Percentiles rank a stretch among this genome's conserved stretches.
Conservation (phyloP, 2,113 vertebrate genomes). For the Hystrix cristata region DNA sequence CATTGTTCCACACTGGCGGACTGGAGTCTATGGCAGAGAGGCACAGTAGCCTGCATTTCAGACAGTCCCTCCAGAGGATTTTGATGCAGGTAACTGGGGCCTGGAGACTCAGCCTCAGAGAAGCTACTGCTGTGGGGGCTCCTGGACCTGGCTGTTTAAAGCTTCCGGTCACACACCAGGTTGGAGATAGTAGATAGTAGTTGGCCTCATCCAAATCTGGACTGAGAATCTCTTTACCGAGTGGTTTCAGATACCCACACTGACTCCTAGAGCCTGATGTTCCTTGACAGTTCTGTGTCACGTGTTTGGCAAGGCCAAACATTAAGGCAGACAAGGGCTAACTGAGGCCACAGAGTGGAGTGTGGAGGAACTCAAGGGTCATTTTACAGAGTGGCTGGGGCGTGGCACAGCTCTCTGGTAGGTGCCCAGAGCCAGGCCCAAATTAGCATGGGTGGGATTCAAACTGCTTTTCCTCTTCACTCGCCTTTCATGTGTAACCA, state of each 20-base stretch:
- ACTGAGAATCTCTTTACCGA: not conserved
- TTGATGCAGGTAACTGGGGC: not conserved
- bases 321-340: conserved; percentile 63
- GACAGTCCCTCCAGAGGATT: not conserved
- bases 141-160: not conserved
- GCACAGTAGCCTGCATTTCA: not conserved
- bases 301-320: not conserved
- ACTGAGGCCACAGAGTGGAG: not conserved
- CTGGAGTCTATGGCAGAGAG: not conserved
- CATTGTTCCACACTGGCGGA: not conserved
- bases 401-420: conserved; percentile 50
- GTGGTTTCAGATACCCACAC: not conserved
- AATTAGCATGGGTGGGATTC: conserved; percentile 77
- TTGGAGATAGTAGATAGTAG: not conserved
- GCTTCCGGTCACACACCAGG: not conserved
- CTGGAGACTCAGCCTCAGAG: not conserved
- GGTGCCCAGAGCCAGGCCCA: conserved; percentile 78
- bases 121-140: not conserved
- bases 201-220: not conserved
- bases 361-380: conserved; percentile 62
- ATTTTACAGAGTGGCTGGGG: conserved; percentile 68
- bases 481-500: conserved; percentile 85
- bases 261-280: not conserved
- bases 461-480: conserved; percentile 71
- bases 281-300: not conserved